phyloP scores from a whole-genome alignment of 1,140 invertebrate genomes.

The Colletes latitarsis region DNA sequence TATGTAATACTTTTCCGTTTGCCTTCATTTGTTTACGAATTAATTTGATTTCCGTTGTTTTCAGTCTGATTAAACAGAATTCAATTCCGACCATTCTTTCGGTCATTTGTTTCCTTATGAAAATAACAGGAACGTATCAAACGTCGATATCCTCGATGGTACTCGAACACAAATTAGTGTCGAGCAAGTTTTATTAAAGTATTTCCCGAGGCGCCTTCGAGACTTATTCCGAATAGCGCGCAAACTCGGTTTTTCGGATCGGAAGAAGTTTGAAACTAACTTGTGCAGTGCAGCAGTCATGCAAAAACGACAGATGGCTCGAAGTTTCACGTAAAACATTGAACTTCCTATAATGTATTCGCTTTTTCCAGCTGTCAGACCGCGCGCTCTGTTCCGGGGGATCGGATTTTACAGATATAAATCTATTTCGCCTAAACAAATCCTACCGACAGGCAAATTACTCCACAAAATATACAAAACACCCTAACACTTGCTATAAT shows the following conservation, averaged over 20 bases:
- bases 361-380: conserved; percentile 21
- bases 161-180: conserved; percentile 18
- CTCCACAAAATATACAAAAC: too few relatives aligned
- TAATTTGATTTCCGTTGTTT: too few relatives aligned
- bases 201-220: neutral
- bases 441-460: too few relatives aligned
- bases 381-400: neutral
- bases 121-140: too few relatives aligned
- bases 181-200: conserved; percentile 37
- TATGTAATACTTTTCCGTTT: too few relatives aligned
- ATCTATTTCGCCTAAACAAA: too few relatives aligned
- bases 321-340: conserved; percentile 28
- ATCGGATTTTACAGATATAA: neutral
- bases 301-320: conserved; percentile 50
- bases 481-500: too few relatives aligned
- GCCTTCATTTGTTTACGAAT: too few relatives aligned
- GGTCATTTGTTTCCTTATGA: too few relatives aligned
- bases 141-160: neutral
- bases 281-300: conserved; percentile 29
- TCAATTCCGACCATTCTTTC: too few relatives aligned
- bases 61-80: too few relatives aligned
- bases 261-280: conserved; percentile 25
- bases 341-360: conserved; percentile 45
- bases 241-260: conserved; percentile 23
- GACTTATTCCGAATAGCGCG: conserved; percentile 19